Evolutionary conservation across 2,113 vertebrate species (phyloP).

Genomic region (Gobio gobio): DNA sequence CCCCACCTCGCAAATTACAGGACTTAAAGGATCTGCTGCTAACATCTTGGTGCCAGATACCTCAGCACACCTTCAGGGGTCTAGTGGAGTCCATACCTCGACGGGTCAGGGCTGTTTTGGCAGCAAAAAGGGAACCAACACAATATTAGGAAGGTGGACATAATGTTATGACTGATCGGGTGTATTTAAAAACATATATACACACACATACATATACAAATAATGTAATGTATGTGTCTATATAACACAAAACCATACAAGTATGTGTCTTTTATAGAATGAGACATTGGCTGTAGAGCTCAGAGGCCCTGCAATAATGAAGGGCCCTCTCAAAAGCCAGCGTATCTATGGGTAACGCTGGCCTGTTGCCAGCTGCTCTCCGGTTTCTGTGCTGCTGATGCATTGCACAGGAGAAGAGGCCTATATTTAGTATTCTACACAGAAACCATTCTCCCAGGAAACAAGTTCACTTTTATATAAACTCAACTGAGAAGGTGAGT

Average conservation of each 20-base stretch:
- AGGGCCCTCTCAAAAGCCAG: conserved; percentile 5
- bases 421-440: conserved; percentile 57
- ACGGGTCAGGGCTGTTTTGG: no score
- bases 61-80: no score
- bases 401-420: conserved; percentile 24
- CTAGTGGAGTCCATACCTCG: no score
- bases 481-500: conserved; percentile 14
- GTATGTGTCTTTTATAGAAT: neutral
- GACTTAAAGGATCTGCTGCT: no score
- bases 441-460: conserved; percentile 39
- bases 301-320: neutral
- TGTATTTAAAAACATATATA: no score
- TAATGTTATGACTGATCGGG: no score
- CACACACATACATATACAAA: no score
- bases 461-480: conserved; percentile 15
- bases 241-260: neutral
- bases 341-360: conserved; percentile 47
- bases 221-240: no score
- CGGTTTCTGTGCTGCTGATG: neutral
- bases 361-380: conserved; percentile 44
- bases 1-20: no score
- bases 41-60: no score
- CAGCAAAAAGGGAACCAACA: no score
- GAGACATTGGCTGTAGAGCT: neutral
- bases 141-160: no score